phyloP scores from a whole-genome alignment of 2,888 invertebrate genomes.

The Kryphioiulus occultus region DNA sequence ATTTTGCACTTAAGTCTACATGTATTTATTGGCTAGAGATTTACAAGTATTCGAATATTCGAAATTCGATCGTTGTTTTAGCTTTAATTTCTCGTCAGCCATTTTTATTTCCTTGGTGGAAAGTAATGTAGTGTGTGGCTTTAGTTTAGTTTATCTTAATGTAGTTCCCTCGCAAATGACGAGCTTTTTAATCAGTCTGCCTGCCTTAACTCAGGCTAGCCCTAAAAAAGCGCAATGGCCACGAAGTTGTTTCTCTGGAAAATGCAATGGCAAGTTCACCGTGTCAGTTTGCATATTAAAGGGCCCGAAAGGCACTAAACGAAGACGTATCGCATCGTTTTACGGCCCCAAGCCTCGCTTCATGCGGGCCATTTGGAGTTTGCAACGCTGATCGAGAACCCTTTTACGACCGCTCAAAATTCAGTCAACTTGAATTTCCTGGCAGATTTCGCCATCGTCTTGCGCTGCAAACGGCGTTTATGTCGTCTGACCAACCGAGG shows the following conservation, averaged over 20 bases:
- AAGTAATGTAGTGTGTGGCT: background rate
- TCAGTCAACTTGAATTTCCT: slow-evolving; percentile 10
- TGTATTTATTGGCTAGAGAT: too few species aligned
- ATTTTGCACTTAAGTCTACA: too few species aligned
- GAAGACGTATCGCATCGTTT: background rate
- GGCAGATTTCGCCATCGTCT: background rate
- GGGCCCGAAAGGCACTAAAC: background rate
- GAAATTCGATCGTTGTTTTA: background rate
- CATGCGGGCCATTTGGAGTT: background rate
- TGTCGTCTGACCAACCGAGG: background rate
- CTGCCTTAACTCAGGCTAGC: background rate
- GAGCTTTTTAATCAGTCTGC: background rate
- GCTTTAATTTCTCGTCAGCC: background rate
- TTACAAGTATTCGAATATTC: too few species aligned
- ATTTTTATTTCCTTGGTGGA: background rate
- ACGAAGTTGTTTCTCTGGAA: background rate
- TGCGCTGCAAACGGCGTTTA: background rate
- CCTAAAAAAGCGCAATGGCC: background rate
- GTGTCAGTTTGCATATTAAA: slow-evolving; percentile 14
- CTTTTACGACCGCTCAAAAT: slow-evolving; percentile 8
- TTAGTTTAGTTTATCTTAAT: background rate
- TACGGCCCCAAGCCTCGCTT: background rate
- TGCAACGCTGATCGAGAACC: background rate
- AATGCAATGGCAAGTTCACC: background rate
- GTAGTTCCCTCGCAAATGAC: background rate